Percentiles rank a stretch among this genome's conserved stretches.
These are phyloP conservation scores for Falco concolor DNA, from an alignment of 2,797 vertebrate species.

Conservation along the genomic window DNA sequence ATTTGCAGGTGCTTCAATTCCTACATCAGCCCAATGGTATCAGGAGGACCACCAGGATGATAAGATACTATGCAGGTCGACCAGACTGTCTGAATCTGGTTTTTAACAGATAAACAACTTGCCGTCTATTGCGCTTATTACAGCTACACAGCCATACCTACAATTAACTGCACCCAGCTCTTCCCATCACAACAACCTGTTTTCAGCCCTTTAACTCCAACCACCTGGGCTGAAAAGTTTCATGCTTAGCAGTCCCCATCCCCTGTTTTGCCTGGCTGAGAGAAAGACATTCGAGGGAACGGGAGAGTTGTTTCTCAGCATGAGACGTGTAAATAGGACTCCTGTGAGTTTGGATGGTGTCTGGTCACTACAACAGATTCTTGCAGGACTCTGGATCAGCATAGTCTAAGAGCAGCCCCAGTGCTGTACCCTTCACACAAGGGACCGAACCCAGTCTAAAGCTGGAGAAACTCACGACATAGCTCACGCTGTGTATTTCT, in stretches of 20 bases:
- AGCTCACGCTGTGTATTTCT: neutral
- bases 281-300: neutral
- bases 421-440: neutral
- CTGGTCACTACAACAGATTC: neutral
- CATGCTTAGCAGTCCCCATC: neutral
- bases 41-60: neutral
- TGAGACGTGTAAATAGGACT: neutral
- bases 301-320: neutral
- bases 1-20: neutral
- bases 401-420: neutral
- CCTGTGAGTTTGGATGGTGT: neutral
- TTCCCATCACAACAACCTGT: fast-evolving
- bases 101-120: neutral
- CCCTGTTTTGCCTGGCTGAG: neutral
- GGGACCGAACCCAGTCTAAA: neutral
- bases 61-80: neutral
- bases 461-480: fast-evolving
- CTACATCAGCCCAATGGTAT: neutral
- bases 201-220: neutral
- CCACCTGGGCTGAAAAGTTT: neutral
- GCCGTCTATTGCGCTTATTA: neutral
- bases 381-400: fast-evolving
- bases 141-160: neutral
- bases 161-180: neutral
- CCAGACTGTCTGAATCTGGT: neutral